phyloP scores from a whole-genome alignment of 2,888 invertebrate genomes.

The Temnothorax rugatulus region DNA sequence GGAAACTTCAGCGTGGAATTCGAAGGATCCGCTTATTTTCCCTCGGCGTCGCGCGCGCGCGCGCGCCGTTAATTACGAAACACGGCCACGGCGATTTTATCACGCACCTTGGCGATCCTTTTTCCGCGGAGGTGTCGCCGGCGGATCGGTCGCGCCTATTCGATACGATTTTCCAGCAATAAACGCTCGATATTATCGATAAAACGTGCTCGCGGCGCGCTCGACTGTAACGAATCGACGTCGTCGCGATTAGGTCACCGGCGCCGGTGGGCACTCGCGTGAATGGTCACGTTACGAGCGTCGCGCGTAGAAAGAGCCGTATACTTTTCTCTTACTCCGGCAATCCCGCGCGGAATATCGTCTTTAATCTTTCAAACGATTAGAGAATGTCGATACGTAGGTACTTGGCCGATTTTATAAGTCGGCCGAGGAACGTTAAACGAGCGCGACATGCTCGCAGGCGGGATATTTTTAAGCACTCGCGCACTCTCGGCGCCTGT shows the following conservation, averaged over 20 bases:
- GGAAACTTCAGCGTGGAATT: constrained; percentile 70
- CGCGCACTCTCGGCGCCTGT: neutral
- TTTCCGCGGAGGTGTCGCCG: constrained; percentile 29
- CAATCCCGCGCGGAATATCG: neutral
- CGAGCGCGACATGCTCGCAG: neutral
- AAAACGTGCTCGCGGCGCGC: constrained; percentile 56
- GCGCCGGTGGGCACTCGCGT: constrained; percentile 34
- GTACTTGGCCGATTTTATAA: neutral
- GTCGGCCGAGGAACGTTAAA: neutral
- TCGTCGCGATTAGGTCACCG: constrained; percentile 63
- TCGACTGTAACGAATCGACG: constrained; percentile 66
- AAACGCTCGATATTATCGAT: constrained; percentile 66
- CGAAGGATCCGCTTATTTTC: constrained; percentile 67
- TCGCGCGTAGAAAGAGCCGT: neutral
- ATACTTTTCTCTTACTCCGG: constrained; percentile 14
- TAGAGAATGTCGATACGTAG: neutral
- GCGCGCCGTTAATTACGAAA: constrained; percentile 45
- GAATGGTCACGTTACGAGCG: constrained; percentile 7
- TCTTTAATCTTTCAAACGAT: neutral
- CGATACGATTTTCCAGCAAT: constrained; percentile 58
- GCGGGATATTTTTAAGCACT: neutral
- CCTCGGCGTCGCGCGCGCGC: constrained; percentile 36
- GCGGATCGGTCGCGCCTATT: constrained; percentile 27
- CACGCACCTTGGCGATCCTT: constrained; percentile 9
- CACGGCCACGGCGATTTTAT: constrained; percentile 19